Conservation (phyloP, 2,888 invertebrate species). For the Oxystoma pomonae region DNA sequence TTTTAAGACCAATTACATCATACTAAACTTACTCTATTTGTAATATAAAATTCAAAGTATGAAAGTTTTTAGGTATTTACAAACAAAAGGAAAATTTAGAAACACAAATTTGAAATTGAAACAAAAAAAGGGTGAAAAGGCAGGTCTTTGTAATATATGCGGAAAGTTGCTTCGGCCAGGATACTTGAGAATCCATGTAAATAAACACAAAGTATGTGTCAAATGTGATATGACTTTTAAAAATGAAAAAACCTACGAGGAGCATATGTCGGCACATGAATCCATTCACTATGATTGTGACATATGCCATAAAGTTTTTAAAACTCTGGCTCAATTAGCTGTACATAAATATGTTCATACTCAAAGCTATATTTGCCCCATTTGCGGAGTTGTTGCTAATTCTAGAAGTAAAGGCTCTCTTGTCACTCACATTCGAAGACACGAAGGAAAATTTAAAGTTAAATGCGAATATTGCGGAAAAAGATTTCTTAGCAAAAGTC, state of each 20-base stretch:
- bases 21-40: no score
- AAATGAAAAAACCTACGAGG: background rate
- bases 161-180: background rate
- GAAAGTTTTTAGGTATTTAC: no score
- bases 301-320: background rate
- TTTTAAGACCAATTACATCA: no score
- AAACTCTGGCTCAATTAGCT: background rate
- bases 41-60: no score
- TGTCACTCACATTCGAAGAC: background rate
- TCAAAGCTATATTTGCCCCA: background rate
- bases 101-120: no score
- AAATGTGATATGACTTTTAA: background rate
- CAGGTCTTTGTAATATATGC: background rate
- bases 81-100: no score
- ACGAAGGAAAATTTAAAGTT: background rate
- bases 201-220: background rate
- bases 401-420: background rate
- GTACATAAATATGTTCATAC: background rate
- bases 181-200: background rate
- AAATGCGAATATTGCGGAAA: background rate
- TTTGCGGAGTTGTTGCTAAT: background rate
- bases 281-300: background rate
- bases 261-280: background rate
- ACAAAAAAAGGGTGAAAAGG: background rate
- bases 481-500: background rate